Evolutionary conservation across 2,797 vertebrate species (phyloP), one percentile per base, ranked within the genome.

Genomic region (Lutjanus campechanus): DNA sequence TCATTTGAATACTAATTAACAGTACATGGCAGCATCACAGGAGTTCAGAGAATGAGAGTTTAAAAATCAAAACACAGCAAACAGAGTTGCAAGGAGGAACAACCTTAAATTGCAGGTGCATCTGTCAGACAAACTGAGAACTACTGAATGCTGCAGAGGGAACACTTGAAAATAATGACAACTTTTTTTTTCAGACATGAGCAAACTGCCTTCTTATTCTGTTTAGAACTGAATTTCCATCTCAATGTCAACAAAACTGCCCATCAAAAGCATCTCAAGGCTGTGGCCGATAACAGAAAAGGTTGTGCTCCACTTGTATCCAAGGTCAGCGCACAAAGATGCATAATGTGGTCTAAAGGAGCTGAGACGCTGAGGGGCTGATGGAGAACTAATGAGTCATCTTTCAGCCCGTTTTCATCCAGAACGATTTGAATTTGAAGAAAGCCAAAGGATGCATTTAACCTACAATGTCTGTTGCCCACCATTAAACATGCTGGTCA

Each of bases 311-410:
- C 25, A 29, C 16, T 82, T 72, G 55, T 55, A 12, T 63, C 50
- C 71, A 82, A 87, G 83, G 80, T 86, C 73, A 72, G 47, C 50
- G 40, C 55, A 67, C 58, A 74, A 70, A 76, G 61, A 74, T 64
- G 49, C 63, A 64, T 75, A 64, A 74, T 73, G 36, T 59, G 53
- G 46, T 74, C 12, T 12, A n/a, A 36, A 56, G 5, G 64, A 16
- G 69, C 68, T 29, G 54, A 62, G 60, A 67, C 0, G 1, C 53
- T 16, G 11, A 47, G 25, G 25, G 59, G 19, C 16, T 67, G 56
- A 71, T 65, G 70, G 50, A 22, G 12, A 59, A 69, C 11, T 66
- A 59, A 67, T 59, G 64, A 76, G 58, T 72, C 61, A 70, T 76
- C 51, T 58, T 55, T 64, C 53, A 77, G 54, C 49, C 41, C 60